Evolutionary conservation across 1,140 invertebrate genomes (phyloP).

Genomic region (Triops longicaudatus): DNA sequence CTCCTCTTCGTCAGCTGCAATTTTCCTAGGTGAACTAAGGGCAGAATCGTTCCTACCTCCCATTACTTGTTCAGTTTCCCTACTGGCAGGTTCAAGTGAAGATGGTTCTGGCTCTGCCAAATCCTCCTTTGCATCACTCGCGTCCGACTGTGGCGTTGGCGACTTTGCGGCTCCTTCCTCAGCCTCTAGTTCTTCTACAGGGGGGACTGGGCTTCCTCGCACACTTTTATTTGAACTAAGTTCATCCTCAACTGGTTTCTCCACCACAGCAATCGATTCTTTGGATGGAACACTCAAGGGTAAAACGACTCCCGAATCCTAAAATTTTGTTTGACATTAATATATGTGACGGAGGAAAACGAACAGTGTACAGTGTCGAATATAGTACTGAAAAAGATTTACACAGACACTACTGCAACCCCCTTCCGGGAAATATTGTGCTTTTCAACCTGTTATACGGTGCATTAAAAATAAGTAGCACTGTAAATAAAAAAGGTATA

Average conservation of each 20-base stretch:
- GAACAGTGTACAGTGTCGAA: no score
- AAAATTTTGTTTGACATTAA: background rate
- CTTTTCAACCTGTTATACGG: no score
- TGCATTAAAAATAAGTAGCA: no score
- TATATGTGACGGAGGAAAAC: no score
- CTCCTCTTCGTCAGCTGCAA: constrained; percentile 1
- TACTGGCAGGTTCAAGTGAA: background rate
- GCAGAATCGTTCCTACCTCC: background rate
- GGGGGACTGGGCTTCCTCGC: background rate
- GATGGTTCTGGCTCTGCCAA: background rate
- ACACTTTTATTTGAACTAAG: constrained; percentile 7
- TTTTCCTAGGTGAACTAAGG: background rate
- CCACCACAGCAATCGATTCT: background rate
- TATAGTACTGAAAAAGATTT: no score
- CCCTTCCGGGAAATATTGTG: no score
- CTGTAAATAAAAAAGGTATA: no score
- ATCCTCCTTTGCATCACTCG: background rate
- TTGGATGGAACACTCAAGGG: background rate
- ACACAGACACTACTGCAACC: no score
- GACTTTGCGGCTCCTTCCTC: background rate
- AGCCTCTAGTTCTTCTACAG: background rate
- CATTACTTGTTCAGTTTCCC: background rate
- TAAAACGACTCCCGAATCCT: background rate
- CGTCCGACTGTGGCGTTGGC: background rate
- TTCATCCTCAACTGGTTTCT: constrained; percentile 3